Evolutionary conservation across 1,140 invertebrate species (phyloP).

Genomic region (Tetramorium parvispinum): DNA sequence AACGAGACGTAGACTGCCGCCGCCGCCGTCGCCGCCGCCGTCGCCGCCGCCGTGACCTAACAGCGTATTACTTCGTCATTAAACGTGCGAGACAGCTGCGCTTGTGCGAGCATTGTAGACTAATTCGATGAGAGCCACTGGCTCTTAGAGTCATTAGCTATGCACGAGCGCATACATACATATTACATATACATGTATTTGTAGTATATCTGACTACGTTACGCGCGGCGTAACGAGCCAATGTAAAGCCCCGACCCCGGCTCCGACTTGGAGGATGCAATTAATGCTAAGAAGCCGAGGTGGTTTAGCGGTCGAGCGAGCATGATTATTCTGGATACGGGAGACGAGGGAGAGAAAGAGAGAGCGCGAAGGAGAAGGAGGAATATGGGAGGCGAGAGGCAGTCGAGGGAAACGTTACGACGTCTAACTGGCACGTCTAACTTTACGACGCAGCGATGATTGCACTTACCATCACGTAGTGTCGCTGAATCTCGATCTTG

Average conservation of each 20-base stretch:
- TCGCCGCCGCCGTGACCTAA: not conserved
- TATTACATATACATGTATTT: slow-evolving; percentile 8
- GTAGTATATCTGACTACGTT: slow-evolving; percentile 52
- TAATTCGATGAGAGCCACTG: slow-evolving; percentile 72
- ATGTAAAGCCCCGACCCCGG: slow-evolving; percentile 76
- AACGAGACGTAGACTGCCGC: slow-evolving; percentile 51
- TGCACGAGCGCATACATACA: slow-evolving; percentile 54
- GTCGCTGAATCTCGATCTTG: slow-evolving; percentile 99
- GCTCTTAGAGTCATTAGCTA: slow-evolving; percentile 70
- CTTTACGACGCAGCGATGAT: slow-evolving; percentile 72
- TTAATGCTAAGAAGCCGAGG: slow-evolving; percentile 84
- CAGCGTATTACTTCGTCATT: slow-evolving; percentile 67
- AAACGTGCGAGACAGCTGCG: slow-evolving; percentile 55
- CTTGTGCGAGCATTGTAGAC: slow-evolving; percentile 23
- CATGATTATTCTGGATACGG: slow-evolving; percentile 79
- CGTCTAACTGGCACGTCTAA: slow-evolving; percentile 68
- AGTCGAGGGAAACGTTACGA: slow-evolving; percentile 58
- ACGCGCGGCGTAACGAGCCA: slow-evolving; percentile 67
- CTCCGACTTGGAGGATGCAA: slow-evolving; percentile 79
- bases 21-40: not conserved
- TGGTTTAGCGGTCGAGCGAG: slow-evolving; percentile 81
- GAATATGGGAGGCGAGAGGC: slow-evolving; percentile 64
- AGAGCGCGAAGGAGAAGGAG: slow-evolving; percentile 53
- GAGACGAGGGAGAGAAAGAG: slow-evolving; percentile 53
- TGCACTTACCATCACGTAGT: slow-evolving; percentile 98